These are phyloP conservation scores for Percopsis transmontana DNA, from an alignment of 2,113 vertebrate genomes.

Conservation along the genomic window DNA sequence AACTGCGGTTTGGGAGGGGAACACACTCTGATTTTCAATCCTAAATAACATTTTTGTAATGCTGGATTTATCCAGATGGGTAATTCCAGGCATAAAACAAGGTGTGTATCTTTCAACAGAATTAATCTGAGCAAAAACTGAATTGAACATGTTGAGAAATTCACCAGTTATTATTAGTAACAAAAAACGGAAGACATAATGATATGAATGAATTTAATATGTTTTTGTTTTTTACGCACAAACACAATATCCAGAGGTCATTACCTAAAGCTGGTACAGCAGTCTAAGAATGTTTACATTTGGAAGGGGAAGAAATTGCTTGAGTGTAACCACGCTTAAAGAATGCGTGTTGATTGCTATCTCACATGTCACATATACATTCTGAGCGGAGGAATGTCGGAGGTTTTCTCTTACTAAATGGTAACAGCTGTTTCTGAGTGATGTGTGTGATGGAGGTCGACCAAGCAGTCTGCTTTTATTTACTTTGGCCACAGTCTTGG, in stretches of 20 bases:
- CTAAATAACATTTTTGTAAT: too few relatives aligned
- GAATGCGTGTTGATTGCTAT: constrained; percentile 80
- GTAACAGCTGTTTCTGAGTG: constrained; percentile 92
- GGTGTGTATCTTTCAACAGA: too few relatives aligned
- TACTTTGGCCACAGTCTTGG: constrained; percentile 83
- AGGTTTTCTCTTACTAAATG: constrained; percentile 87
- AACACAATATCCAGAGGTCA: constrained; percentile 44
- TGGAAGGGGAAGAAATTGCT: constrained; percentile 76
- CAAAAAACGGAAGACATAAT: constrained; percentile 53
- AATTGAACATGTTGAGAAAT: constrained; percentile 31
- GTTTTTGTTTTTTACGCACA: background rate
- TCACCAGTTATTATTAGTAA: constrained; percentile 31
- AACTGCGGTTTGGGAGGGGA: too few relatives aligned
- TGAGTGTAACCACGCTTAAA: constrained; percentile 75
- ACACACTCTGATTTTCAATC: too few relatives aligned
- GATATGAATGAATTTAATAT: constrained; percentile 44
- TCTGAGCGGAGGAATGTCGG: constrained; percentile 83
- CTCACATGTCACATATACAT: constrained; percentile 83
- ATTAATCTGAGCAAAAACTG: constrained; percentile 32
- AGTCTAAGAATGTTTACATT: constrained; percentile 75
- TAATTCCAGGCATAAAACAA: too few relatives aligned
- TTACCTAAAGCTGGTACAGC: constrained; percentile 61
- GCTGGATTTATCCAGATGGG: too few relatives aligned
- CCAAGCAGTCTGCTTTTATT: constrained; percentile 79
- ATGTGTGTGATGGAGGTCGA: constrained; percentile 86